Percentiles rank a stretch among this genome's conserved stretches.
Evolutionary conservation across 1,140 invertebrate species (phyloP).

Genomic region (Drosophila melanogaster): Release_6_plus_ISO1_MT NT_037436.4:21545001-21545500

Average conservation of each 20-base stretch:
- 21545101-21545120: slow-evolving; percentile 44
- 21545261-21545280: slow-evolving; percentile 45
- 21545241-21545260: slow-evolving; percentile 44
- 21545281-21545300: slow-evolving; percentile 55
- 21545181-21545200: slow-evolving; percentile 44
- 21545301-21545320: slow-evolving; percentile 36
- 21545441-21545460: slow-evolving; percentile 16
- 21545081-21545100: slow-evolving; percentile 59
- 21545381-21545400: slow-evolving; percentile 29
- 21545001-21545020: slow-evolving; percentile 51
- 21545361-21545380: slow-evolving; percentile 51
- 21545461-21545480: slow-evolving; percentile 15
- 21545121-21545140: slow-evolving; percentile 58
- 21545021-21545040: slow-evolving; percentile 39
- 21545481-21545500: slow-evolving; percentile 37
- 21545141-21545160: slow-evolving; percentile 54
- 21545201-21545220: slow-evolving; percentile 42
- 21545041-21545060: slow-evolving; percentile 40
- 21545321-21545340: slow-evolving; percentile 43
- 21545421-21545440: slow-evolving; percentile 28
- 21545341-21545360: slow-evolving; percentile 47
- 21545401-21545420: slow-evolving; percentile 43
- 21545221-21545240: slow-evolving; percentile 41
- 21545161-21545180: slow-evolving; percentile 58
- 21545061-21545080: slow-evolving; percentile 59